phyloP scores from a whole-genome alignment of 1,140 invertebrate species.

The Philotrypesis tridentata region DNA sequence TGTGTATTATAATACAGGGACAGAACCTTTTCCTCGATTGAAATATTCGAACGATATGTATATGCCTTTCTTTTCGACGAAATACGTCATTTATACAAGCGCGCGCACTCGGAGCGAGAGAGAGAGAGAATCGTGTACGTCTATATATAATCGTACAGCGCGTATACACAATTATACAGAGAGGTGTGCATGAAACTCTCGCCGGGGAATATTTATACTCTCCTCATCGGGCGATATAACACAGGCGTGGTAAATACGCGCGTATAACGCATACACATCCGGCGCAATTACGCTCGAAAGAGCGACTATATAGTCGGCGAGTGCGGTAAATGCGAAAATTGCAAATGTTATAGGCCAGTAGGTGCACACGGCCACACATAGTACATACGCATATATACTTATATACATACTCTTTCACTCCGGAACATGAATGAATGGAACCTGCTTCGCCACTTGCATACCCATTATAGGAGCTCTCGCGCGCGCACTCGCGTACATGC shows the following conservation, averaged over 20 bases:
- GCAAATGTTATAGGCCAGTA: constrained; percentile 67
- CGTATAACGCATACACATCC: too few species aligned
- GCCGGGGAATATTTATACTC: too few species aligned
- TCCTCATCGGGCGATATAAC: too few species aligned
- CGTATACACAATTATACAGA: too few species aligned
- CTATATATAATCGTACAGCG: too few species aligned
- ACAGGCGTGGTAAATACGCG: too few species aligned
- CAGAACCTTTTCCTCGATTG: neutral
- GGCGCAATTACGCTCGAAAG: too few species aligned
- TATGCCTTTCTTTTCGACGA: neutral
- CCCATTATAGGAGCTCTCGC: constrained; percentile 67
- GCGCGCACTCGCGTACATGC: neutral
- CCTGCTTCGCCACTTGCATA: constrained; percentile 71
- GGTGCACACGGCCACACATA: too few species aligned
- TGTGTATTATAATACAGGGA: too few species aligned
- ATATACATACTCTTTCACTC: neutral
- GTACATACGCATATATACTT: neutral
- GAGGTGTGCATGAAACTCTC: too few species aligned
- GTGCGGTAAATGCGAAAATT: constrained; percentile 67
- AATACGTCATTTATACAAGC: neutral
- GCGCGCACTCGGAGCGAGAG: too few species aligned
- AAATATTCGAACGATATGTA: neutral
- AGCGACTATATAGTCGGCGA: constrained; percentile 49
- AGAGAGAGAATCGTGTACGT: too few species aligned
- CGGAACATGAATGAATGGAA: constrained; percentile 71